Percentiles rank a stretch among this genome's conserved stretches.
Evolutionary conservation across 2,113 vertebrate genomes (phyloP).

Genomic region (Paradoxurus hermaphroditus): DNA sequence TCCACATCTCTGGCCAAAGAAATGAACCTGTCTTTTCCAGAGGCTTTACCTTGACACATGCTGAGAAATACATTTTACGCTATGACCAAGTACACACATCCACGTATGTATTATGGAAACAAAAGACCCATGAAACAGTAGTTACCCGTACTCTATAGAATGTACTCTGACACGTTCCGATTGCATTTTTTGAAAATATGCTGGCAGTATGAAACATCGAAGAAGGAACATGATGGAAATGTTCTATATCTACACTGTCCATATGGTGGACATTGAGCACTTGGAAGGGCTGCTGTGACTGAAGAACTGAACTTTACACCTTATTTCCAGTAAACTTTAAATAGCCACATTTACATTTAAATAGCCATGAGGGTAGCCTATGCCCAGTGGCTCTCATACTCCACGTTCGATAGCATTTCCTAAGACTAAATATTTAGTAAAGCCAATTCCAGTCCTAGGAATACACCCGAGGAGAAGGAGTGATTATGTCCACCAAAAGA

Average conservation of each 20-base stretch:
- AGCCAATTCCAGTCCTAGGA: background rate
- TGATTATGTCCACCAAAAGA: background rate
- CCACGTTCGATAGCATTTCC: background rate
- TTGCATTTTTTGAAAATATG: background rate
- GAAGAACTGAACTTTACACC: background rate
- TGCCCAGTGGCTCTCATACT: background rate
- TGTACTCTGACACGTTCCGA: background rate
- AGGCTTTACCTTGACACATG: background rate
- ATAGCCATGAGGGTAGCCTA: background rate
- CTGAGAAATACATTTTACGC: background rate
- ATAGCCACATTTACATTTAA: background rate
- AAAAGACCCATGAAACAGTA: background rate
- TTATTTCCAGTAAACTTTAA: background rate
- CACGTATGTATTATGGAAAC: background rate
- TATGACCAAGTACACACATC: background rate
- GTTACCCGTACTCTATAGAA: background rate
- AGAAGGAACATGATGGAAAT: background rate
- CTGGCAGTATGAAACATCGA: background rate
- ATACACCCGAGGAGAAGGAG: background rate
- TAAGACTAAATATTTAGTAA: background rate
- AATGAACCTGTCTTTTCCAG: background rate
- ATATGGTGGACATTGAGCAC: background rate
- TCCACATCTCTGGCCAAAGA: background rate
- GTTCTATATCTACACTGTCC: background rate
- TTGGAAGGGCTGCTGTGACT: background rate